These are phyloP conservation scores for Scaptomyza tumidula DNA, from an alignment of 2,888 invertebrate species.

Conservation along the genomic window DNA sequence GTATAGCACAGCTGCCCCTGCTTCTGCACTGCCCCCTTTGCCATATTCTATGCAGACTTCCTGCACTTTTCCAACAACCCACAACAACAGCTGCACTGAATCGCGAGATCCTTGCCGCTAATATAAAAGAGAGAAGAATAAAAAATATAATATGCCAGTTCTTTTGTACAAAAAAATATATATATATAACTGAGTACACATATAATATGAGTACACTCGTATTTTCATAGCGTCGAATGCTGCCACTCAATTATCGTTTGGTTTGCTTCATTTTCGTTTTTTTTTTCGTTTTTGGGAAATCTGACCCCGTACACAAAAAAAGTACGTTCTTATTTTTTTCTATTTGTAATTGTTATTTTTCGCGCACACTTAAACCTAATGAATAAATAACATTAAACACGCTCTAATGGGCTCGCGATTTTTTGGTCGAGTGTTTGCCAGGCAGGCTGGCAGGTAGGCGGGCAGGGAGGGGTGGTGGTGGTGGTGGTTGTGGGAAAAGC, in stretches of 20 bases:
- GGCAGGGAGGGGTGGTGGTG: conserved; percentile 41
- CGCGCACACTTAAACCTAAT: conserved; percentile 79
- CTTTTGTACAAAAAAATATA: conserved; percentile 22
- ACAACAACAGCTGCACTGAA: conserved; percentile 56
- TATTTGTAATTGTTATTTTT: conserved; percentile 76
- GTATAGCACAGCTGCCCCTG: conserved; percentile 30
- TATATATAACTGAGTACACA: conserved; percentile 27
- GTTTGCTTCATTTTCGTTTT: conserved; percentile 9
- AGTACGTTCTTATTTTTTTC: conserved; percentile 47
- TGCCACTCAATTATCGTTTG: conserved; percentile 69
- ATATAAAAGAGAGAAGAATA: background rate
- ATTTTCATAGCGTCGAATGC: conserved; percentile 60
- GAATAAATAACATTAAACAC: conserved; percentile 82
- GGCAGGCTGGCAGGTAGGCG: conserved; percentile 30
- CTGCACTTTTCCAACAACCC: conserved; percentile 49
- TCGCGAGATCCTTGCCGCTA: conserved; percentile 36
- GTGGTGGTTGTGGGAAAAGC: conserved; percentile 60
- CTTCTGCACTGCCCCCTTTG: conserved; percentile 2
- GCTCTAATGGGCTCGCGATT: conserved; percentile 76
- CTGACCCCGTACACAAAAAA: conserved; percentile 57
- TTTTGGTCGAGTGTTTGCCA: conserved; percentile 49
- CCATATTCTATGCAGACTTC: conserved; percentile 28
- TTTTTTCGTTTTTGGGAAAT: conserved; percentile 60
- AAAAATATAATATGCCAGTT: conserved; percentile 40
- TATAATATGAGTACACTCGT: conserved; percentile 53